Evolutionary conservation across 64 coral and sea anemone species (phyloP), one percentile per base, ranked within the genome.

Genomic region (Trachythela sp.): DNA sequence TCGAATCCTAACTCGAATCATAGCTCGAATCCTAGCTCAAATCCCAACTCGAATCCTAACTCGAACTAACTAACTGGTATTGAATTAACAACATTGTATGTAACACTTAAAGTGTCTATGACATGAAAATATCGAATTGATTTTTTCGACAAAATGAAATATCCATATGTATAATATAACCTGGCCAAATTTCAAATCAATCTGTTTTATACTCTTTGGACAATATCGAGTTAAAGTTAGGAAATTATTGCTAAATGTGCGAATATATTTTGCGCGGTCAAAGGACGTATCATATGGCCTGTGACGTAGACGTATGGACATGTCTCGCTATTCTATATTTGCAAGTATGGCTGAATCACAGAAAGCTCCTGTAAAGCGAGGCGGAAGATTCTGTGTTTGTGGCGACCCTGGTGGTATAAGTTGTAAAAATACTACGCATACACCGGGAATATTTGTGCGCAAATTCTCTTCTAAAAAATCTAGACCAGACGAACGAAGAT

Each of bases 351-450:
- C 59, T 3, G 59, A 68, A 14, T 22, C 15, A 14, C 59, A 2
- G 15, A 68, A 68, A 68, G 59, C 59, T 68, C 3, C 3, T 68
- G 59, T 68, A 68, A 68, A 68, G 15, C 59, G 59, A 68, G 59
- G 59, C 14, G 59, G 59, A 68, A 68, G 59, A 8, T 68, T 6
- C 59, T 68, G 59, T 68, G 59, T 68, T 68, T 68, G 59, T 68
- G 59, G 59, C 59, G 59, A 14, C 59, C 59, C 59, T 22, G 59
- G 59, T 68, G 59, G 59, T n/a, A n/a, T n/a, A n/a, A 68, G 59
- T 68, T 68, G 59, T 68, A 68, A 68, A 68, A 68, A 68, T 68
- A 68, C 59, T 68, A 68, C 59, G 59, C 59, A 68, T 68, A 68
- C 59, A 68, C 59, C 59, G 14, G 59, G 59, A 68, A 68, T 68